Conservation (phyloP, 2,888 invertebrate genomes). For the Muscina levida region DNA sequence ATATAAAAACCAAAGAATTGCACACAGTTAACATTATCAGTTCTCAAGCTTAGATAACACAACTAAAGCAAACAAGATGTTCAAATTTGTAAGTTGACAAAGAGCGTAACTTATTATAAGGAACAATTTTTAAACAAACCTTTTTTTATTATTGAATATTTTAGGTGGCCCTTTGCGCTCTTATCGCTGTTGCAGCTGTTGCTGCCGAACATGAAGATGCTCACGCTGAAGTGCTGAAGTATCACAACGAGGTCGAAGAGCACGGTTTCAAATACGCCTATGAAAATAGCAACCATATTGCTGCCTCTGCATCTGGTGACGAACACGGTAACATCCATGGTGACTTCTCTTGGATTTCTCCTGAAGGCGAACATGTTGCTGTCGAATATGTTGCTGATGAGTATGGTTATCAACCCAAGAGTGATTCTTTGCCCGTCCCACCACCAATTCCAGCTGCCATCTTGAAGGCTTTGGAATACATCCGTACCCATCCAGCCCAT, state of each 20-base stretch:
- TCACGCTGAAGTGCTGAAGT: constrained; percentile 67
- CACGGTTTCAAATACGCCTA: constrained; percentile 72
- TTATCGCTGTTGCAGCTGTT: constrained; percentile 19
- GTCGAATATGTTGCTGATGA: too few relatives aligned
- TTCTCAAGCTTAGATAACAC: too few relatives aligned
- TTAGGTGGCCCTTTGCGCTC: neutral
- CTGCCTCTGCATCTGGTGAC: constrained; percentile 68
- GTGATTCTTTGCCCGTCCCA: constrained; percentile 66
- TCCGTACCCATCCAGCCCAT: too few relatives aligned
- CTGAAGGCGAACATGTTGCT: too few relatives aligned
- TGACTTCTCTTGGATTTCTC: constrained; percentile 71
- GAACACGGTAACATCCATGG: constrained; percentile 72
- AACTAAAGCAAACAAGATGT: too few relatives aligned
- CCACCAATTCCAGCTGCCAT: too few relatives aligned
- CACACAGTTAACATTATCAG: too few relatives aligned
- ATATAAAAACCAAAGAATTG: too few relatives aligned
- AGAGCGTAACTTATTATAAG: neutral
- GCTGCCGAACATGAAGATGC: constrained; percentile 42
- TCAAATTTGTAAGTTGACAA: constrained; percentile 16
- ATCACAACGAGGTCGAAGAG: constrained; percentile 68
- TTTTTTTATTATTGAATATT: neutral
- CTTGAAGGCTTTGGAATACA: too few relatives aligned
- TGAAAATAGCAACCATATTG: constrained; percentile 71
- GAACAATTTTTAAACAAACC: neutral
- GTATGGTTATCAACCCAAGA: too few relatives aligned